Evolutionary conservation across 2,797 vertebrate species (phyloP).

Genomic region (Pempheris klunzingeri): DNA sequence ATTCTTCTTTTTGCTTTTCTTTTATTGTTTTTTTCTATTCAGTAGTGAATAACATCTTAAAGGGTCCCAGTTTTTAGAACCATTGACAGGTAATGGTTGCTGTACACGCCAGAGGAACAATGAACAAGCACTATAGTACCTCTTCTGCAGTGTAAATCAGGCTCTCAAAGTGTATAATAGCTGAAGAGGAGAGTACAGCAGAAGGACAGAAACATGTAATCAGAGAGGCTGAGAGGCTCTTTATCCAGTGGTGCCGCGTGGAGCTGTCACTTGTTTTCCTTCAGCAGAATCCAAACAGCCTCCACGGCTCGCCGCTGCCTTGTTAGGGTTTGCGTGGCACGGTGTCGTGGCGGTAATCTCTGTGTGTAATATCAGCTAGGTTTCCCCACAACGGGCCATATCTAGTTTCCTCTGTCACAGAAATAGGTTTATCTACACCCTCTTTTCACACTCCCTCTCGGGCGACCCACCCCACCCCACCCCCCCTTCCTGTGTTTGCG

Average conservation of each 20-base stretch:
- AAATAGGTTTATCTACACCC: slow-evolving; percentile 83
- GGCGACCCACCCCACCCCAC: slow-evolving; percentile 41
- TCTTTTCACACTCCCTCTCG: slow-evolving; percentile 75
- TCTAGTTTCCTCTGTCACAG: slow-evolving; percentile 73
- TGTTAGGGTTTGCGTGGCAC: slow-evolving; percentile 66
- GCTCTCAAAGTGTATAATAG: slow-evolving; percentile 69
- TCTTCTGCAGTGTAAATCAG: slow-evolving; percentile 70
- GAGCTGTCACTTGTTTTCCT: slow-evolving; percentile 78
- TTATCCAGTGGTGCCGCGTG: slow-evolving; percentile 36
- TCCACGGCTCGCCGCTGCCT: slow-evolving; percentile 41
- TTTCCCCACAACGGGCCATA: slow-evolving; percentile 61
- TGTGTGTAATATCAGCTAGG: slow-evolving; percentile 65
- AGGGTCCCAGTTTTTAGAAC: slow-evolving; percentile 68
- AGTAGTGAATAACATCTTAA: slow-evolving; percentile 67
- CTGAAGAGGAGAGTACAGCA: slow-evolving; percentile 62
- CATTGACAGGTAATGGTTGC: slow-evolving; percentile 74
- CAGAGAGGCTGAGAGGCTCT: slow-evolving; percentile 56
- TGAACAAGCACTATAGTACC: slow-evolving; percentile 34
- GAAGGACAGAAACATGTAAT: slow-evolving; percentile 80
- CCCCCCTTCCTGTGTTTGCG: slow-evolving; percentile 74
- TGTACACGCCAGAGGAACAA: slow-evolving; percentile 53
- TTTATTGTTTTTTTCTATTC: slow-evolving; percentile 50
- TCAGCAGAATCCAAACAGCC: slow-evolving; percentile 62
- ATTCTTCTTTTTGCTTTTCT: slow-evolving; percentile 54
- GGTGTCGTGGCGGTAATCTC: slow-evolving; percentile 64